Evolutionary conservation across 2,113 vertebrate species (phyloP), one percentile per base, ranked within the genome.

Genomic region (Entosphenus tridentatus): DNA sequence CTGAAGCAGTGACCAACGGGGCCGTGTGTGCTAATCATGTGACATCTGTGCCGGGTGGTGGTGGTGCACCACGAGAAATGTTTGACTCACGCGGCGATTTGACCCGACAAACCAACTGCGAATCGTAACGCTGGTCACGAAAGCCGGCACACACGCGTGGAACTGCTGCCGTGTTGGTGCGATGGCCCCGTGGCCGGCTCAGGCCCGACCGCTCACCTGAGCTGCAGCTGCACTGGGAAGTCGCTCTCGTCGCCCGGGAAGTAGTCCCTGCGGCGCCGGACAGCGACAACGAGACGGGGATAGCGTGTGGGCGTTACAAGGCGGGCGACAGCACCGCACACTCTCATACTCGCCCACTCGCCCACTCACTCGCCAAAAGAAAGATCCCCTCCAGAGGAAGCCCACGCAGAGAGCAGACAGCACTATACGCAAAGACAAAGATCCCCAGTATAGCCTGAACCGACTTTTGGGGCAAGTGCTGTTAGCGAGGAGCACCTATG

Each of bases 181-280:
- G 56, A 70, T 13, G 12, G 68, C 8, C 11, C 57, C 16, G 56
- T 10, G 39, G 17, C 57, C 59, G 8, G 16, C 10, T 39, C 21
- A 39, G 21, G 21, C 21, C 21, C 21, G 65, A 17, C 5, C 73
- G 75, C 72, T 1, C 80, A 98, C 85, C 93, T 86, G 83, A 98
- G 78, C 82, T 98, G 93, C 80, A 98, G 91, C 82, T 98, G 93
- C 76, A 98, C 92, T 72, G 88, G 95, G 80, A 96, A 98, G 82
- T 98, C 93, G 78, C 92, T 96, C 80, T 95, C 96, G 86, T 86
- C 89, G 85, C 88, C 92, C 78, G 90, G 95, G 84, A 95, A 93
- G 85, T 98, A 39, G 21, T 39, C 21, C 21, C 21, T 39, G 21
- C 21, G 21, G 21, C 21, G 21, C 21, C 21, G 21, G 21, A 39